Evolutionary conservation across 2,888 invertebrate genomes (phyloP).

Genomic region (Sabellastarte sp.): DNA sequence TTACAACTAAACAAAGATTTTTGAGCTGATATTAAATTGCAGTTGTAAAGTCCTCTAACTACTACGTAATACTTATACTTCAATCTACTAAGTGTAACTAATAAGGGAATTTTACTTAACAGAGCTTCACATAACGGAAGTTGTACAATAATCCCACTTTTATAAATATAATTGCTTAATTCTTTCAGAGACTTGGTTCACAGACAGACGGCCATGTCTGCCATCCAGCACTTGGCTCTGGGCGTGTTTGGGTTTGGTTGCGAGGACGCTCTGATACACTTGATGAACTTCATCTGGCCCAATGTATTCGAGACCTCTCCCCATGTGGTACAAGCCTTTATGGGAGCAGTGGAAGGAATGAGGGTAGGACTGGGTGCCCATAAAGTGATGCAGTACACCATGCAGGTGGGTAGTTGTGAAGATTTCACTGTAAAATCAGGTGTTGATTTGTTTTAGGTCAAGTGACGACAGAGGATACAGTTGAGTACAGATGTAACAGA

Average conservation of each 20-base stretch:
- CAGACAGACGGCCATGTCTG: conserved; percentile 97
- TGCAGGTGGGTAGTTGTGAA: conserved; percentile 82
- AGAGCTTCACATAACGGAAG: too few relatives aligned
- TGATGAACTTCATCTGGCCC: conserved; percentile 99
- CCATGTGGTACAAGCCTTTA: conserved; percentile 98
- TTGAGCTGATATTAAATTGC: too few relatives aligned
- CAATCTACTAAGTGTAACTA: too few relatives aligned
- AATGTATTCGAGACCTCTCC: conserved; percentile 99
- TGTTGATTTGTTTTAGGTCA: too few relatives aligned
- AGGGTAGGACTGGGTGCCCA: conserved; percentile 94
- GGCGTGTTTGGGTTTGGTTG: conserved; percentile 99
- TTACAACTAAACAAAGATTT: too few relatives aligned
- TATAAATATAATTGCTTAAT: conserved; percentile 7
- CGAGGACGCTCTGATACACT: conserved; percentile 94
- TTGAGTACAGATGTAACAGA: too few relatives aligned
- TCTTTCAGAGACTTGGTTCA: conserved; percentile 86
- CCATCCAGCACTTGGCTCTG: conserved; percentile 97
- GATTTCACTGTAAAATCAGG: too few relatives aligned
- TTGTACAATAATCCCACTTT: too few relatives aligned
- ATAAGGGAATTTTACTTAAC: too few relatives aligned
- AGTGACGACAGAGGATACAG: too few relatives aligned
- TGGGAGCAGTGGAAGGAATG: conserved; percentile 98
- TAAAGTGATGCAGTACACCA: conserved; percentile 91
- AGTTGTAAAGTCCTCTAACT: too few relatives aligned
- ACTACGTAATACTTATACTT: too few relatives aligned